phyloP scores from a whole-genome alignment of 2,113 vertebrate species.

The Clarias gariepinus region DNA sequence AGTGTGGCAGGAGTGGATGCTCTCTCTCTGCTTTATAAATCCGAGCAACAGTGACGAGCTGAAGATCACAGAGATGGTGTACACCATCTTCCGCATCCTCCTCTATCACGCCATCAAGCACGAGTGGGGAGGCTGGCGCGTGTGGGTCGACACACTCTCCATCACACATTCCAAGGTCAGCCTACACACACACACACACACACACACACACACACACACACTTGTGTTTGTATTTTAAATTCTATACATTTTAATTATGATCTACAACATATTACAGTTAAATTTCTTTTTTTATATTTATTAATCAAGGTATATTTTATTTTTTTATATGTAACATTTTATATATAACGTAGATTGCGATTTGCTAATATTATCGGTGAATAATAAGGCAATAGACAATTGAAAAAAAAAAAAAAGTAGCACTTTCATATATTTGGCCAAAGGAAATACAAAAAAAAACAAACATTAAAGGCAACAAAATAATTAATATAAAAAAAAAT shows the following conservation, averaged over 20 bases:
- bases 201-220: background rate
- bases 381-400: background rate
- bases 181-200: background rate
- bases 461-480: background rate
- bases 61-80: conserved; percentile 99
- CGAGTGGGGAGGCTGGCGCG: conserved; percentile 98
- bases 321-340: background rate
- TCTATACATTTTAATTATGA: background rate
- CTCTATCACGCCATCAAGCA: conserved; percentile 98
- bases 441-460: background rate
- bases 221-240: background rate
- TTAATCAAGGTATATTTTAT: background rate
- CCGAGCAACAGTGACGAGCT: conserved; percentile 90
- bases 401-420: background rate
- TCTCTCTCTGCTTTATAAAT: conserved; percentile 92
- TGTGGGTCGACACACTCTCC: conserved; percentile 97
- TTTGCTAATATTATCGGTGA: background rate
- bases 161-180: conserved; percentile 98
- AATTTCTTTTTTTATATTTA: background rate
- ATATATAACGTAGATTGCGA: background rate
- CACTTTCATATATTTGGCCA: background rate
- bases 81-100: conserved; percentile 94
- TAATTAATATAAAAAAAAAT: background rate
- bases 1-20: conserved; percentile 99
- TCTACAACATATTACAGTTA: background rate